A percentile compares a stretch with the other conserved stretches of the same genome.
phyloP scores from a whole-genome alignment of 2,888 invertebrate species.

The Hydrotaea diabolus region DNA sequence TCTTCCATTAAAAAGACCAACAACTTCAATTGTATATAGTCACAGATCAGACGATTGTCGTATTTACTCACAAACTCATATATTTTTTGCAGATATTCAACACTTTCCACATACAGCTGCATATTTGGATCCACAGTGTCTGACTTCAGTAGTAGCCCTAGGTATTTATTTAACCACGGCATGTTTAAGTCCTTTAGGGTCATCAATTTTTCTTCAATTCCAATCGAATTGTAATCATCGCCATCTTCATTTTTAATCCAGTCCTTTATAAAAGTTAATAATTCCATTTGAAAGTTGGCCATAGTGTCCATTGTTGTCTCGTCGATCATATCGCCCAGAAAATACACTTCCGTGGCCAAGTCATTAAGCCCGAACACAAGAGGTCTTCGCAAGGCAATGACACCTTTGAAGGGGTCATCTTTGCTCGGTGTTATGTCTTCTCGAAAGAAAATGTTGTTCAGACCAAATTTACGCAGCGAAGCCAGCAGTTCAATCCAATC shows the following conservation, averaged over 20 bases:
- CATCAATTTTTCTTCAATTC: too few species aligned
- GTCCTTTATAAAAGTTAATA: not conserved
- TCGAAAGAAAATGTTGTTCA: not conserved
- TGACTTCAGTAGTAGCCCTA: not conserved
- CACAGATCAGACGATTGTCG: slow-evolving; percentile 6
- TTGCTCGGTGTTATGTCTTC: not conserved
- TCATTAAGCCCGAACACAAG: not conserved
- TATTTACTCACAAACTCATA: not conserved
- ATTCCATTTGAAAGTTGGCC: not conserved
- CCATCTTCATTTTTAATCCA: not conserved
- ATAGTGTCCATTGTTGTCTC: not conserved
- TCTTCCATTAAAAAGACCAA: not conserved
- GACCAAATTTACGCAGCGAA: not conserved
- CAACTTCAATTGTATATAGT: slow-evolving; percentile 7
- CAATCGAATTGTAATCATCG: not conserved
- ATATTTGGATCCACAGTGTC: not conserved
- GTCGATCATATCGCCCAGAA: not conserved
- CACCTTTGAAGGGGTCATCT: not conserved
- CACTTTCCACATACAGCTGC: not conserved
- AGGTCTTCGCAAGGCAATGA: not conserved
- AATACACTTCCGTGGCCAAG: not conserved
- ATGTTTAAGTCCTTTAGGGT: not conserved
- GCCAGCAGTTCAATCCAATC: slow-evolving; percentile 5
- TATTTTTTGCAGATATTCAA: not conserved
- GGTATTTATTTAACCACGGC: slow-evolving; percentile 11